phyloP scores from a whole-genome alignment of 1,140 invertebrate species.

The Caenorhabditis brenneri region DNA sequence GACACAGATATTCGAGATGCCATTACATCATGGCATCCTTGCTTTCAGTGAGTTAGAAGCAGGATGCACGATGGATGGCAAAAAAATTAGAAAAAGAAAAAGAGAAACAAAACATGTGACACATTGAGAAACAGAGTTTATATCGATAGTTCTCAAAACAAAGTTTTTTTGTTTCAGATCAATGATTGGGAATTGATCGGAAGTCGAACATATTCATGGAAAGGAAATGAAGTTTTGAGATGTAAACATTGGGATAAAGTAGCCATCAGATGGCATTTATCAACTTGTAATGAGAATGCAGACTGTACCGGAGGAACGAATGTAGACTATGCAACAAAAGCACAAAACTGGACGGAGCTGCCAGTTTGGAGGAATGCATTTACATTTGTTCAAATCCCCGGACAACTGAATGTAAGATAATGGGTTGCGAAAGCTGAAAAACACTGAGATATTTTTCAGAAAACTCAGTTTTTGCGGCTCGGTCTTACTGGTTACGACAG shows the following conservation, averaged over 20 bases:
- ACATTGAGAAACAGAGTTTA: too few species aligned
- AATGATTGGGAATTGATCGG: constrained; percentile 51
- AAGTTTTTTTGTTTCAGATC: constrained; percentile 39
- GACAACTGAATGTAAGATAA: not conserved
- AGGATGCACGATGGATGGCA: constrained; percentile 7
- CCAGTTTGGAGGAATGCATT: constrained; percentile 50
- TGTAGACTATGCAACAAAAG: constrained; percentile 47
- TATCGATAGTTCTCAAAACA: not conserved
- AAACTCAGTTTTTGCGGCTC: not conserved
- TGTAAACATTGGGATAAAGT: constrained; percentile 55
- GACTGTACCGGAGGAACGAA: constrained; percentile 46
- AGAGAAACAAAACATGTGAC: not conserved
- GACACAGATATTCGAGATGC: not conserved
- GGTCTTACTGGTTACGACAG: constrained; percentile 46
- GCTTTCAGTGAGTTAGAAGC: not conserved
- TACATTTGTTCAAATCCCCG: constrained; percentile 47
- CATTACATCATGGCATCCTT: constrained; percentile 2
- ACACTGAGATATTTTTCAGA: not conserved
- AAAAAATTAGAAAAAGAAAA: not conserved
- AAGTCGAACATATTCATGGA: constrained; percentile 50
- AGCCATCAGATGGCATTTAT: constrained; percentile 52
- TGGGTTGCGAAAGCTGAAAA: not conserved
- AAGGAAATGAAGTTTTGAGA: constrained; percentile 35
- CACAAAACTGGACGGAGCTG: constrained; percentile 46
- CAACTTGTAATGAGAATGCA: not conserved